Base-by-base conservation (phyloP, 2,113 vertebrate species). In the Galemys pyrenaicus region DNA sequence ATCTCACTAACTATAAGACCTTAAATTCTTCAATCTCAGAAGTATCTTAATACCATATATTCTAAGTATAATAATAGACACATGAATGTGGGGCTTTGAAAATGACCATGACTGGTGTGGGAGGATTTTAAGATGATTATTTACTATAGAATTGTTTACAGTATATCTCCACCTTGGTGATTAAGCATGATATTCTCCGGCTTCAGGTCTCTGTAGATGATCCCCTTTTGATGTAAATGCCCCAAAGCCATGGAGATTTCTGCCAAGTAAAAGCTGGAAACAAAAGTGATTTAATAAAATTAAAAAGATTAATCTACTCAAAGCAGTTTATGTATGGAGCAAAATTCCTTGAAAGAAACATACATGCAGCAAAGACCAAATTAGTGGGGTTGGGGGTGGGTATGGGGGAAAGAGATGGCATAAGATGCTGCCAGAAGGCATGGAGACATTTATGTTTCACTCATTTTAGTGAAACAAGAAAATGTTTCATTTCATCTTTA, bases 151-250 rank as follows among this genome's bases (percentile, higher is more conserved):
- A 97, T 79, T 97, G 83, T 95, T 95, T 93, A 91, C 46, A 64
- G 11, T 91, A 87, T 92, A 91, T 95, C 60, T 97, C 95, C 97
- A 99, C 99, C 99, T 98, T 99, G 99, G 97, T 98, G 99, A 98
- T 99, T 99, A 91, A 99, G 99, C 99, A 99, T 99, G 98, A 99
- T 99, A 98, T 99, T 99, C 98, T 99, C 99, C 87, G 99, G 99
- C 98, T 99, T 99, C 94, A 99, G 98, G 98, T 99, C 99, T 98
- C 99, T 98, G 98, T 99, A 99, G 98, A 99, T 99, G 97, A 99
- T 99, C 98, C 99, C 99, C 97, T 99, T 99, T 98, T 99, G 99
- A 98, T 99, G 99, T 97, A 99, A 98, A 98, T 99, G 99, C 88
- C 99, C 99, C 98, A 99, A 98, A 96, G 99, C 99, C 99, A 99